Base-by-base conservation (phyloP, 2,113 vertebrate genomes). In the Holacanthus passer region DNA sequence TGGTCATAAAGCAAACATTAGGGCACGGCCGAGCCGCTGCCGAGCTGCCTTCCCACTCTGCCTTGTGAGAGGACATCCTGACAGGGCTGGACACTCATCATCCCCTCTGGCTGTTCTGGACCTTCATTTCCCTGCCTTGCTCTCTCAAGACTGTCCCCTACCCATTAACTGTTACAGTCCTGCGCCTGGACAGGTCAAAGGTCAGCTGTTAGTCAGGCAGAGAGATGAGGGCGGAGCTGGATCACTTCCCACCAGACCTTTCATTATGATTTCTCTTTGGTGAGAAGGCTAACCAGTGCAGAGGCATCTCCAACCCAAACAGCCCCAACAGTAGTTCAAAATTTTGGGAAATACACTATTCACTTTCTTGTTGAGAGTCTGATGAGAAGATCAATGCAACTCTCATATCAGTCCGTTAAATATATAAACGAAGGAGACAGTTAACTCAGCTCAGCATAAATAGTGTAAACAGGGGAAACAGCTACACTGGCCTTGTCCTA, bases 1-100 rank as follows among this genome's bases (percentile, higher is more conserved):
- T 74, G 82, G 65, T 75, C 62, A 27, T 81, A 78, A 90, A 89
- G 13, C 70, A 82, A 83, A 78, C 20, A 17, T 50, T 73, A 74
- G 43, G 24, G 48, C 63, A 85, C 14, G 68, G 52, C 72, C 73
- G 45, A 48, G 70, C 60, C 58, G 82, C 48, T 66, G 56, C 87
- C 74, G 85, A 91, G 41, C 67, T 80, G 67, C 82, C 85, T 73
- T 22, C 19, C 14, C 12, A 47, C 67, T 81, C 29, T 69, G 58
- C 53, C 71, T 48, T 19, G 24, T 6, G 45, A 62, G 56, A 81
- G 43, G 22, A 77, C 77, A 72, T 47, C 55, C 55, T 86, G 76
- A 69, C 73, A 47, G 52, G 48, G 60, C n/a, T 62, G 73, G 72
- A 56, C 41, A 81, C 59, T 83, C 77, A 73, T 79, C 78, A 81